Percentiles rank a stretch among this genome's conserved stretches.
Evolutionary conservation across 2,888 invertebrate genomes (phyloP).

Genomic region (Hirtodrosophila duncani): DNA sequence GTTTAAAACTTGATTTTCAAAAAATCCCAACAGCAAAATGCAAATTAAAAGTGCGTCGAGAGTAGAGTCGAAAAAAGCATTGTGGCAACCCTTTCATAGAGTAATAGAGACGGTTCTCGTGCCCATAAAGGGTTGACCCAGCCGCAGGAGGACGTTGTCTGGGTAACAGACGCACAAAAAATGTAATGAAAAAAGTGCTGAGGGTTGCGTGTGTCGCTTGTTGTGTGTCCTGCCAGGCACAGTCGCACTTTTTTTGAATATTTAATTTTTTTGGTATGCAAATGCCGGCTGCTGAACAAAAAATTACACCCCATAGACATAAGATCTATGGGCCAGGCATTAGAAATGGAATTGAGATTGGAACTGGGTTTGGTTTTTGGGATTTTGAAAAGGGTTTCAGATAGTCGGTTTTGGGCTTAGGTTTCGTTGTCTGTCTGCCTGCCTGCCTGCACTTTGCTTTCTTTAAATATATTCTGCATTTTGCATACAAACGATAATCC

Average conservation of each 20-base stretch:
- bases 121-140: no score
- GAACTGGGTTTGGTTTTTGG: no score
- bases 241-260: slow-evolving; percentile 62
- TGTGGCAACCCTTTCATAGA: slow-evolving; percentile 64
- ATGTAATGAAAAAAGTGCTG: slow-evolving; percentile 48
- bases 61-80: slow-evolving; percentile 34
- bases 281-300: slow-evolving; percentile 49
- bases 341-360: no score
- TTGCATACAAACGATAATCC: slow-evolving; percentile 58
- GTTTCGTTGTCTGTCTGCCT: slow-evolving; percentile 36
- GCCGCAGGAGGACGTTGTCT: slow-evolving; percentile 64
- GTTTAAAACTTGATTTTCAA: slow-evolving; percentile 66
- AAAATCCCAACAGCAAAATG: slow-evolving; percentile 70
- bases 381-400: slow-evolving; percentile 40
- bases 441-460: slow-evolving; percentile 36
- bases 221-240: slow-evolving; percentile 69
- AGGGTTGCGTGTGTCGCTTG: slow-evolving; percentile 56
- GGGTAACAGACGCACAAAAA: slow-evolving; percentile 41
- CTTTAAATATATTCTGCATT: slow-evolving; percentile 23
- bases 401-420: slow-evolving; percentile 49
- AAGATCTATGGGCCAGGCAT: slow-evolving; percentile 16
- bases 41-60: slow-evolving; percentile 74
- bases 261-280: slow-evolving; percentile 59
- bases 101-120: slow-evolving; percentile 73
- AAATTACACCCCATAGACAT: slow-evolving; percentile 46